Evolutionary conservation across 2,797 vertebrate species (phyloP).

Genomic region (Fringilla coelebs): DNA sequence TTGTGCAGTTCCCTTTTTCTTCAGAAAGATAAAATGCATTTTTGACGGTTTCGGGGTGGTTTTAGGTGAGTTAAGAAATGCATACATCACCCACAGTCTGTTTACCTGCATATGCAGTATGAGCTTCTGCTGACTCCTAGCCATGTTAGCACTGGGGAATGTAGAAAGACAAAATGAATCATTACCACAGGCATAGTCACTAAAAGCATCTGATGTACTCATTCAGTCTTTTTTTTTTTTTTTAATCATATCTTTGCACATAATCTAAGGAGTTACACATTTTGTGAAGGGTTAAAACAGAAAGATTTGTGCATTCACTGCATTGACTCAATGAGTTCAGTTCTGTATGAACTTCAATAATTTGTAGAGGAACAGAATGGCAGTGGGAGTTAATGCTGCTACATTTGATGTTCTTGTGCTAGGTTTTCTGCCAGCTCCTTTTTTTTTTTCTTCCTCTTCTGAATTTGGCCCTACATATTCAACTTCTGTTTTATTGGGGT

Average conservation of each 20-base stretch:
- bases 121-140: slow-evolving; percentile 10
- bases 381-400: slow-evolving; percentile 66
- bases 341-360: slow-evolving; percentile 7
- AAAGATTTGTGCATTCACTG: slow-evolving; percentile 4
- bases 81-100: background rate
- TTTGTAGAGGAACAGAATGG: slow-evolving; percentile 61
- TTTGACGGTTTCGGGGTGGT: background rate
- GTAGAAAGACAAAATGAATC: slow-evolving; percentile 40
- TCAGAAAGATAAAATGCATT: background rate
- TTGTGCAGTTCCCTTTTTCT: slow-evolving; percentile 8
- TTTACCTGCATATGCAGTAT: background rate
- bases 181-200: background rate
- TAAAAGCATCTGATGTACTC: slow-evolving; percentile 7
- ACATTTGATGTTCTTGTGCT: slow-evolving; percentile 60
- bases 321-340: slow-evolving; percentile 50
- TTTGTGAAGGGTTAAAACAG: slow-evolving; percentile 25
- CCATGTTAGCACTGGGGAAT: background rate
- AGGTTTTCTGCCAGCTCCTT: slow-evolving; percentile 37
- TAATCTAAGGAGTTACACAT: background rate
- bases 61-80: slow-evolving; percentile 35
- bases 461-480: slow-evolving; percentile 67
- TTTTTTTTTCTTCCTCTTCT: slow-evolving; percentile 35
- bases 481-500: slow-evolving; percentile 58
- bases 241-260: background rate
- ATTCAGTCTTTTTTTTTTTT: background rate